These are phyloP conservation scores for Spilarctia lutea DNA, from an alignment of 2,888 invertebrate genomes.

Conservation along the genomic window DNA sequence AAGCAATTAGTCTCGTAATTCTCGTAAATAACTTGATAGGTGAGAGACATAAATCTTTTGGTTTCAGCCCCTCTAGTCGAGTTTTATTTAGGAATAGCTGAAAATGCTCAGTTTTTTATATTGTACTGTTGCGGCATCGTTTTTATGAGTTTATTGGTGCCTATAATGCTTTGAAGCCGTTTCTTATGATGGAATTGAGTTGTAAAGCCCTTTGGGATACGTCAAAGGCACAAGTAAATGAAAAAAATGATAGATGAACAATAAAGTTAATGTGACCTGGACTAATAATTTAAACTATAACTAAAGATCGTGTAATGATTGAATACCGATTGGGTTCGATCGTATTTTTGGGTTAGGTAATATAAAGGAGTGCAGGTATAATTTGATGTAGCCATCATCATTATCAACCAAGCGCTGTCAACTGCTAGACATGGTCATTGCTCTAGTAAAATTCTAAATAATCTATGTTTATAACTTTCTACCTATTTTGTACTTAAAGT, in stretches of 20 bases:
- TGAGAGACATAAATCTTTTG: slow-evolving; percentile 63
- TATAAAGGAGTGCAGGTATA: too few species aligned
- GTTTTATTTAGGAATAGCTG: slow-evolving; percentile 61
- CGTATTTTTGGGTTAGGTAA: too few species aligned
- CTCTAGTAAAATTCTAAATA: too few species aligned
- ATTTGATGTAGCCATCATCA: too few species aligned
- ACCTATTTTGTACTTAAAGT: too few species aligned
- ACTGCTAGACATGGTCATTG: too few species aligned
- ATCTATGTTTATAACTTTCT: too few species aligned
- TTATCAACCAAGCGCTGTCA: too few species aligned
- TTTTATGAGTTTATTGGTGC: slow-evolving; percentile 52
- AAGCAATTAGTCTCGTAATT: slow-evolving; percentile 61
- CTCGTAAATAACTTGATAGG: slow-evolving; percentile 62
- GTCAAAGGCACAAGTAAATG: slow-evolving; percentile 38
- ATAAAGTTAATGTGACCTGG: slow-evolving; percentile 33
- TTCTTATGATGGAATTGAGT: slow-evolving; percentile 48
- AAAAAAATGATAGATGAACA: slow-evolving; percentile 29
- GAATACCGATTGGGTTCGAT: too few species aligned
- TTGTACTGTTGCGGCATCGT: slow-evolving; percentile 46
- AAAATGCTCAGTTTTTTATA: slow-evolving; percentile 57
- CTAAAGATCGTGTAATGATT: slow-evolving; percentile 24
- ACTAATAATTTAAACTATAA: slow-evolving; percentile 34
- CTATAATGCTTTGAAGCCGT: slow-evolving; percentile 50
- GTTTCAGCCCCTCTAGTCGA: slow-evolving; percentile 56
- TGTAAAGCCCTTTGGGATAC: slow-evolving; percentile 48